Evolutionary conservation across 2,888 invertebrate genomes (phyloP), one percentile per base, ranked within the genome.

Genomic region (Himalopsyche anomala): DNA sequence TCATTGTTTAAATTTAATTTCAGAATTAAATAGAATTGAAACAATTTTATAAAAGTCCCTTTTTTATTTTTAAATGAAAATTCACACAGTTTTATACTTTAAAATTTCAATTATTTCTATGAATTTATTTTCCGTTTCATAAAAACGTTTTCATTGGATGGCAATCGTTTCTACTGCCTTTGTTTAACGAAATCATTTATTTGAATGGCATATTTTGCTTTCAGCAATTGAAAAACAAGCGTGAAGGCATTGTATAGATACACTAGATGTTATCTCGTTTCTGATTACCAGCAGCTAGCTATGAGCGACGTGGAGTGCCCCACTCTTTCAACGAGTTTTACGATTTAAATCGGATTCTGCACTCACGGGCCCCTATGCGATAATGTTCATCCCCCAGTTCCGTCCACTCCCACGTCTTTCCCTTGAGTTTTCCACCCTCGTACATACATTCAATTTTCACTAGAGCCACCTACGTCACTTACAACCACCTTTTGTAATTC

Each of bases 281-380:
- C 84, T 69, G 84, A 84, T 84, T 84, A 74, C 84, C 84, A 45
- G 79, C 74, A 45, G 84, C 74, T 69, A 45, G 84, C 74, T 69
- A 69, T 69, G 84, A 84, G 79, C 74, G 84, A 84, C 84, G 69
- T 62, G 45, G 74, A 84, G 84, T 74, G 74, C 74, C 74, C 84
- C 69, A 51, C 51, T 84, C 69, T 84, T 62, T 74, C 74, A 62
- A 42, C 74, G 84, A 84, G 84, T 84, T 84, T 84, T 84, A 84
- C 84, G 84, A 84, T 84, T 84, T 84, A 84, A 84, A 84, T 84
- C 84, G 84, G 84, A 84, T 84, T 84, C 84, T 84, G 84, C 84
- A 84, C 84, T 84, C 84, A 74, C 74, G 45, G 74, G 69, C 84
- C 74, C 62, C 62, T 62, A 62, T 62, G 62, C 62, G 62, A 62